These are phyloP conservation scores for Sebastes hopkinsi DNA, from an alignment of 2,797 vertebrate genomes.

Conservation along the genomic window DNA sequence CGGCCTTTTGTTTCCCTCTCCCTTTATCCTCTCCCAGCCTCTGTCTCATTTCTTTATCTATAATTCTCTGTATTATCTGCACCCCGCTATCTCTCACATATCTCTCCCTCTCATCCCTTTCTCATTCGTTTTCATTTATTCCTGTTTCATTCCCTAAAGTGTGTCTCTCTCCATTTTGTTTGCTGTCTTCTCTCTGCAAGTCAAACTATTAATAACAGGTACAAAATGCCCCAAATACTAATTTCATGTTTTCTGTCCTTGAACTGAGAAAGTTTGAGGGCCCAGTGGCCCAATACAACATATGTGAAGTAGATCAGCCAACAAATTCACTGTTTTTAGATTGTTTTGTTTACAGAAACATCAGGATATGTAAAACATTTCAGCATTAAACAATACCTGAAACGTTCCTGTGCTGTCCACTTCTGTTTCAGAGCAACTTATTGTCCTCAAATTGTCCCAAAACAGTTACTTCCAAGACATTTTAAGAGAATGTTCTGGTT, in stretches of 20 bases:
- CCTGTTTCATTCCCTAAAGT: neutral
- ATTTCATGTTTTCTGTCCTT: neutral
- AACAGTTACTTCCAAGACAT: neutral
- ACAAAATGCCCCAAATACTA: neutral
- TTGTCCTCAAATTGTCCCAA: neutral
- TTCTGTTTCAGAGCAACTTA: neutral
- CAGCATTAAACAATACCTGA: neutral
- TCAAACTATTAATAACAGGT: neutral
- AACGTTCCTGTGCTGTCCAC: neutral
- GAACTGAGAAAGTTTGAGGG: neutral
- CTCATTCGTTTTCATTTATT: neutral
- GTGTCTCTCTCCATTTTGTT: neutral
- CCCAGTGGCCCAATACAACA: too few relatives aligned
- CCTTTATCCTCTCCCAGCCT: neutral
- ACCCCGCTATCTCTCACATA: neutral
- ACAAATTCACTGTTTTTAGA: neutral
- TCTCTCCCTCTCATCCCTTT: neutral
- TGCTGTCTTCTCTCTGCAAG: neutral
- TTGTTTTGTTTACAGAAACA: neutral
- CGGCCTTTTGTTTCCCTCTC: neutral
- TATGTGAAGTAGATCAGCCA: neutral
- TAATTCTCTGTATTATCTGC: neutral
- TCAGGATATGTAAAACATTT: neutral
- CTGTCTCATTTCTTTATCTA: neutral
- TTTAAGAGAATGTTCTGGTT: neutral